These are phyloP conservation scores for Drosophila sproati DNA, from an alignment of 1,140 invertebrate genomes.

Conservation along the genomic window DNA sequence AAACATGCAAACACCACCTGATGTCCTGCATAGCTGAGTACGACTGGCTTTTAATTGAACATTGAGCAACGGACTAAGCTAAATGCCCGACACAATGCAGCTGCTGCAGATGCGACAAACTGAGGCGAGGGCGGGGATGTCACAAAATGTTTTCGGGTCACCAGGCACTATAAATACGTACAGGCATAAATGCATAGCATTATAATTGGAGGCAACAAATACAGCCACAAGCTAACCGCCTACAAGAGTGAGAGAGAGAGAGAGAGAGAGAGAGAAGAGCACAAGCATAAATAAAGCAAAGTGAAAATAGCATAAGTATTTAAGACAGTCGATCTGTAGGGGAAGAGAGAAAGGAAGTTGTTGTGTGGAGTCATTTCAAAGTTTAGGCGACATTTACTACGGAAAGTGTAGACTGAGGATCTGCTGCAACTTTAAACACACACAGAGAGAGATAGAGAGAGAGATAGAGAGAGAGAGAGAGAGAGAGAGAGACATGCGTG, in stretches of 20 bases:
- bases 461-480: slow-evolving; percentile 2
- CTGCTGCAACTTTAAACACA: neutral
- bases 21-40: slow-evolving; percentile 54
- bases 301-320: neutral
- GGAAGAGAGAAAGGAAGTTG: neutral
- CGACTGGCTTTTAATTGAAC: slow-evolving; percentile 72
- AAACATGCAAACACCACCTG: slow-evolving; percentile 56
- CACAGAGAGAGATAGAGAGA: neutral
- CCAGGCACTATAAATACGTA: slow-evolving; percentile 63
- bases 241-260: slow-evolving; percentile 4
- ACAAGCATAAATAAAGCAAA: neutral
- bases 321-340: neutral
- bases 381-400: neutral
- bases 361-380: neutral
- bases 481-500: slow-evolving; percentile 3
- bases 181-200: slow-evolving; percentile 67
- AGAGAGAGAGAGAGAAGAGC: neutral
- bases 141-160: slow-evolving; percentile 34
- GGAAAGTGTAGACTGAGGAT: neutral
- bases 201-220: slow-evolving; percentile 58
- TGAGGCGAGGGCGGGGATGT: neutral
- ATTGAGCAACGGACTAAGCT: slow-evolving; percentile 34
- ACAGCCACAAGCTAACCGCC: neutral
- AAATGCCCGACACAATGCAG: slow-evolving; percentile 11
- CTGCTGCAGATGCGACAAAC: neutral